Evolutionary conservation across 2,888 invertebrate species (phyloP).

Genomic region (Agrypnus murinus): DNA sequence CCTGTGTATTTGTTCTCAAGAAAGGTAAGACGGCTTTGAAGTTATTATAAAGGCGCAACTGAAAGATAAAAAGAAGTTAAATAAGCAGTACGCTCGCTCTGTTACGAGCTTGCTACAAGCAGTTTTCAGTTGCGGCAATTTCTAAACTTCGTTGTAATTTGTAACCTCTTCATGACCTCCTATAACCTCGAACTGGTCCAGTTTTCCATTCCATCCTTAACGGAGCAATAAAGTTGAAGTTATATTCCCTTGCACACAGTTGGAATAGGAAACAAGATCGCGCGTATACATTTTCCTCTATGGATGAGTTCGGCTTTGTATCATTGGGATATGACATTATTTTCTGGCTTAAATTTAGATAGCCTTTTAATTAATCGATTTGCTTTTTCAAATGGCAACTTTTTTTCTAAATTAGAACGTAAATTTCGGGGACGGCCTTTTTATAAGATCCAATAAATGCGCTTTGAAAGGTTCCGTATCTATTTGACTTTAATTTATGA

Average conservation of each 20-base stretch:
- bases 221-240: constrained; percentile 32
- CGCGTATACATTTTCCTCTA: constrained; percentile 12
- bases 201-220: constrained; percentile 38
- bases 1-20: constrained; percentile 91
- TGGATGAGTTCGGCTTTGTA: constrained; percentile 21
- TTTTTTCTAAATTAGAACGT: constrained; percentile 10
- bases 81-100: background rate
- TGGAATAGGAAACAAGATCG: constrained; percentile 4
- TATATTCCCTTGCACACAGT: constrained; percentile 27
- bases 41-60: background rate
- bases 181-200: constrained; percentile 34
- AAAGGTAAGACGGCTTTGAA: constrained; percentile 78
- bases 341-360: constrained; percentile 2
- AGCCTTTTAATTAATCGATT: constrained; percentile 19
- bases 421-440: constrained; percentile 10
- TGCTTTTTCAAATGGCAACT: background rate
- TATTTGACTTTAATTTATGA: constrained; percentile 22
- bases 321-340: constrained; percentile 16
- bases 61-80: background rate
- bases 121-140: constrained; percentile 26
- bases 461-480: constrained; percentile 16
- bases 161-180: constrained; percentile 34
- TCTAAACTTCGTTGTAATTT: constrained; percentile 14
- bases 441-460: constrained; percentile 26
- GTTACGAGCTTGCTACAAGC: background rate